phyloP scores from a whole-genome alignment of 2,888 invertebrate genomes.

The Pachycephus smyrnensis region DNA sequence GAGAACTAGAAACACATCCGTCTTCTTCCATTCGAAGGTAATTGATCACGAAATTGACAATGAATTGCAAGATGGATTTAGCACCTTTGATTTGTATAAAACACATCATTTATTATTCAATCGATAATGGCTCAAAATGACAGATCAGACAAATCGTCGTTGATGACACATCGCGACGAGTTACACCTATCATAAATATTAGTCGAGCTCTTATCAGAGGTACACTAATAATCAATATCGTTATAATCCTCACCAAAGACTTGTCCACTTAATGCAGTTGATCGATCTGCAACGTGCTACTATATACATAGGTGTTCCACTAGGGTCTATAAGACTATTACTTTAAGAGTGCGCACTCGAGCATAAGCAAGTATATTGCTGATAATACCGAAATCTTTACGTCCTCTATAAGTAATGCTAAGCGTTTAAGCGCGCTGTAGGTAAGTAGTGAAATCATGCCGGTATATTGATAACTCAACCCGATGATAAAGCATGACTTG shows the following conservation, averaged over 20 bases:
- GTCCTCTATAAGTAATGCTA: neutral
- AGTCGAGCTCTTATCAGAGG: neutral
- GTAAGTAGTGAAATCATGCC: neutral
- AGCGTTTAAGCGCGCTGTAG: neutral
- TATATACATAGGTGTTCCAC: neutral
- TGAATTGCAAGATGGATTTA: neutral
- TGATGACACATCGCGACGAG: neutral
- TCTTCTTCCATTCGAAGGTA: too few relatives aligned
- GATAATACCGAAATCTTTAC: neutral
- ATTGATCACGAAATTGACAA: neutral
- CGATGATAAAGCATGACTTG: neutral
- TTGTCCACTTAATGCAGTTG: neutral
- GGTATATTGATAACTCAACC: neutral
- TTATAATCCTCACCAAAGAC: neutral
- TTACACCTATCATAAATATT: neutral
- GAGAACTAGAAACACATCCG: neutral
- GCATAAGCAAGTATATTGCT: neutral
- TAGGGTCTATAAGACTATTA: neutral
- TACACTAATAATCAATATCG: neutral
- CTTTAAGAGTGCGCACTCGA: neutral
- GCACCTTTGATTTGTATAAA: neutral
- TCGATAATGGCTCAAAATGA: neutral
- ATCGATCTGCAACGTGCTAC: neutral
- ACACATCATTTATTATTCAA: neutral
- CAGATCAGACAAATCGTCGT: neutral